Evolutionary conservation across 2,888 invertebrate genomes (phyloP), one percentile per base, ranked within the genome.

Genomic region (Halictus quadricinctus): DNA sequence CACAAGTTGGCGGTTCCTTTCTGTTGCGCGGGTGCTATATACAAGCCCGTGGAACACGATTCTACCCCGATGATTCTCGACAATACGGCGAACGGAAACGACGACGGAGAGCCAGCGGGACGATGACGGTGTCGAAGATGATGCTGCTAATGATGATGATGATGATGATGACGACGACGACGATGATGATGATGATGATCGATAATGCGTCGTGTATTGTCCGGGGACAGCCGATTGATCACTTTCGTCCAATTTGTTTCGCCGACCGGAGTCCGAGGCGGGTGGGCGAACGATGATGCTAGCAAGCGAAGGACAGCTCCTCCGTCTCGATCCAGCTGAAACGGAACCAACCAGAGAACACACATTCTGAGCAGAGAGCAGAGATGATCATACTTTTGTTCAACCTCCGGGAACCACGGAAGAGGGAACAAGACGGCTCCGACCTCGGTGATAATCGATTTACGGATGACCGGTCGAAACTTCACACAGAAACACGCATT

Each of bases 171-270:
- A 36, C 36, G 66, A 66, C 36, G 66, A 6, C 8, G 15, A 29
- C 7, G 66, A 36, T 29, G 2, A 66, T 36, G 72, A 74, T 60
- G 74, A 75, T 46, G 43, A 46, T 10, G 69, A 74, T 41, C 48
- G 21, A 21, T n/a, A 4, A 21, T 64, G 64, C 29, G 12, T 64
- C 64, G 64, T 64, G 64, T 29, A 64, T 29, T 64, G 64, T 64
- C 25, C 64, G 64, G 64, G 54, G 60, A 36, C 60, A 15, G 48
- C 54, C 54, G 70, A 80, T 85, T 75, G 85, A 85, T 60, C 72
- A 80, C 54, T 72, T 85, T 85, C 81, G 85, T 81, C 80, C 78
- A 81, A 58, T 58, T 50, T 78, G 29, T 64, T 77, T 58, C 64
- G 54, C 48, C 36, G 43, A 72, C 54, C 13, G 72, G 48, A 70